A percentile compares a stretch with the other conserved stretches of the same genome.
Evolutionary conservation across 2,797 vertebrate genomes (phyloP).

Genomic region (Chanos chanos): DNA sequence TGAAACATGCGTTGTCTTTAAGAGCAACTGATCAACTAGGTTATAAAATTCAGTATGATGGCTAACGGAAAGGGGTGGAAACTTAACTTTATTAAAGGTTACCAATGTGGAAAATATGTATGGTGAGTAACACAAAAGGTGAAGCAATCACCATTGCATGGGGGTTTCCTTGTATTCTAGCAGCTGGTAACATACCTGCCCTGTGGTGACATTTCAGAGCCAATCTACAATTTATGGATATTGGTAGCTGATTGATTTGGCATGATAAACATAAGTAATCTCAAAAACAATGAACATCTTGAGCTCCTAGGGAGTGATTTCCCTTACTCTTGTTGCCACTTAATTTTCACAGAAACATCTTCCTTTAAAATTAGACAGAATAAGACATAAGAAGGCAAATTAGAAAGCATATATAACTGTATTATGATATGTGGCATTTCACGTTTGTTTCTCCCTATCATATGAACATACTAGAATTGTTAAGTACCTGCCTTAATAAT

Average conservation of each 20-base stretch:
- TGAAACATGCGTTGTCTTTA: conserved; percentile 35
- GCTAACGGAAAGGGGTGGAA: conserved; percentile 10
- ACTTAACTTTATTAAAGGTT: conserved; percentile 20
- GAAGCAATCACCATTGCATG: conserved; percentile 22
- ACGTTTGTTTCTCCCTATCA: no score
- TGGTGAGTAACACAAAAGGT: conserved; percentile 20
- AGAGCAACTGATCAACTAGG: conserved; percentile 30
- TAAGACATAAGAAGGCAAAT: background rate
- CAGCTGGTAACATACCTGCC: background rate
- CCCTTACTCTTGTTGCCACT: no score
- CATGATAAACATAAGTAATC: no score
- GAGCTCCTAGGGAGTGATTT: no score
- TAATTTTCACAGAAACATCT: no score
- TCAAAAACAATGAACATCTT: no score
- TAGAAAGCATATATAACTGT: background rate
- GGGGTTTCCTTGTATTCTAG: conserved; percentile 11
- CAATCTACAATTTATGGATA: no score
- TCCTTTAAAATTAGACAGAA: background rate
- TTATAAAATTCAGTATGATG: conserved; percentile 36
- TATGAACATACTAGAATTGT: no score
- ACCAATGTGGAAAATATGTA: conserved; percentile 3
- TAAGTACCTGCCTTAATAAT: no score
- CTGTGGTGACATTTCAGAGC: no score
- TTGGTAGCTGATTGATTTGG: no score
- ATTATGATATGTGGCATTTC: no score